phyloP scores from a whole-genome alignment of 2,797 vertebrate species.

The Poeciliopsis turneri region DNA sequence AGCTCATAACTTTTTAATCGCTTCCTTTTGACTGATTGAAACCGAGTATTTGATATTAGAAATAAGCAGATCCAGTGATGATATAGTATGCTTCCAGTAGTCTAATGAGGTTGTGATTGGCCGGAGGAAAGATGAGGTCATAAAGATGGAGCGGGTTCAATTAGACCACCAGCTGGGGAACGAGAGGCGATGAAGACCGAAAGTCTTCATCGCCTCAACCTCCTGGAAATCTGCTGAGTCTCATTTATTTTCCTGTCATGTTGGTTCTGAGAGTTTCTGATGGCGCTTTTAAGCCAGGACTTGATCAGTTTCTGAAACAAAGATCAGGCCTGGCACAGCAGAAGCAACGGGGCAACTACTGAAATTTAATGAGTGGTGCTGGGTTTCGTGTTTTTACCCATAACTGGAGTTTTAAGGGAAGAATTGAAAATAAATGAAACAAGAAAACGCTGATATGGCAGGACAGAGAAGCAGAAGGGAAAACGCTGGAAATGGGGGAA shows the following conservation, averaged over 20 bases:
- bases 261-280: neutral
- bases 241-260: slow-evolving; percentile 28
- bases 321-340: neutral
- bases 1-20: slow-evolving; percentile 22
- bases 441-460: no score
- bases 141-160: slow-evolving; percentile 57
- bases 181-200: slow-evolving; percentile 43
- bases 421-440: neutral
- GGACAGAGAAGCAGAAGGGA: no score
- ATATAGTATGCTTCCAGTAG: slow-evolving; percentile 18
- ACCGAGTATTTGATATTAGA: slow-evolving; percentile 46
- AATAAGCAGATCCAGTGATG: neutral
- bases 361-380: slow-evolving; percentile 15
- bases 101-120: slow-evolving; percentile 55
- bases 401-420: neutral
- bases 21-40: slow-evolving; percentile 25
- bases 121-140: slow-evolving; percentile 39
- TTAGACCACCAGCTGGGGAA: slow-evolving; percentile 59
- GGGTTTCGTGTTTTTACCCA: neutral
- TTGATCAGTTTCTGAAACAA: slow-evolving; percentile 11
- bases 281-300: slow-evolving; percentile 4
- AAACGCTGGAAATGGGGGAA: neutral
- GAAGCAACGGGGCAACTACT: neutral
- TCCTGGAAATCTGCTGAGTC: slow-evolving; percentile 53
- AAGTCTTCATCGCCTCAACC: no score